Evolutionary conservation across 2,888 invertebrate genomes (phyloP).

Genomic region (Thera obeliscata): DNA sequence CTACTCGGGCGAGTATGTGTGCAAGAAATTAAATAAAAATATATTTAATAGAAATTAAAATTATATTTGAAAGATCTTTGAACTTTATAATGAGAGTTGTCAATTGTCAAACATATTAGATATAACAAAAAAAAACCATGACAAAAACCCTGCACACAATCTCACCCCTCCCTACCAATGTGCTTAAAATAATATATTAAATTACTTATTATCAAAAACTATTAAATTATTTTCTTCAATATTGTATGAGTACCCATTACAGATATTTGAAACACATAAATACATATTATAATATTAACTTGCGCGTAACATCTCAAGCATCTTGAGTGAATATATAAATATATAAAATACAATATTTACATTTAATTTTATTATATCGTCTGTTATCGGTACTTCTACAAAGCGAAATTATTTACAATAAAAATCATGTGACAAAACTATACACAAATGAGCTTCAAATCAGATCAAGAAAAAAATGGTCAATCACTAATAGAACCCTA

Average conservation of each 20-base stretch:
- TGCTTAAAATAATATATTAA: conserved; percentile 65
- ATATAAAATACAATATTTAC: conserved; percentile 70
- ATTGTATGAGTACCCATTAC: conserved; percentile 58
- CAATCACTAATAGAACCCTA: conserved; percentile 28
- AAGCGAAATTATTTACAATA: conserved; percentile 41
- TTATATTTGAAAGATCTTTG: too few relatives aligned
- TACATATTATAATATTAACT: conserved; percentile 48
- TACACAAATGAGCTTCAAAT: conserved; percentile 41
- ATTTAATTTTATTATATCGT: conserved; percentile 46
- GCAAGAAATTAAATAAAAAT: conserved; percentile 4
- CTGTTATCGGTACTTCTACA: conserved; percentile 50
- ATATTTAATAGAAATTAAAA: not conserved
- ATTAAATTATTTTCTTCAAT: conserved; percentile 41
- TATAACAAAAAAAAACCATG: too few relatives aligned
- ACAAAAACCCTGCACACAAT: conserved; percentile 26
- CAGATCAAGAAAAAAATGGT: conserved; percentile 40
- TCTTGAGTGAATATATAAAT: conserved; percentile 57
- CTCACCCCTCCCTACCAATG: conserved; percentile 35
- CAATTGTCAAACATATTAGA: too few relatives aligned
- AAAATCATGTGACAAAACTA: conserved; percentile 31
- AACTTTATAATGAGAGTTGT: too few relatives aligned
- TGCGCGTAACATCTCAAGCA: conserved; percentile 59
- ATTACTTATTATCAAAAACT: conserved; percentile 58
- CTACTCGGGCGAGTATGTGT: conserved; percentile 34
- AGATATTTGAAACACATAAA: conserved; percentile 48